These are phyloP conservation scores for Tillus elongatus DNA, from an alignment of 2,888 invertebrate species.

Conservation along the genomic window DNA sequence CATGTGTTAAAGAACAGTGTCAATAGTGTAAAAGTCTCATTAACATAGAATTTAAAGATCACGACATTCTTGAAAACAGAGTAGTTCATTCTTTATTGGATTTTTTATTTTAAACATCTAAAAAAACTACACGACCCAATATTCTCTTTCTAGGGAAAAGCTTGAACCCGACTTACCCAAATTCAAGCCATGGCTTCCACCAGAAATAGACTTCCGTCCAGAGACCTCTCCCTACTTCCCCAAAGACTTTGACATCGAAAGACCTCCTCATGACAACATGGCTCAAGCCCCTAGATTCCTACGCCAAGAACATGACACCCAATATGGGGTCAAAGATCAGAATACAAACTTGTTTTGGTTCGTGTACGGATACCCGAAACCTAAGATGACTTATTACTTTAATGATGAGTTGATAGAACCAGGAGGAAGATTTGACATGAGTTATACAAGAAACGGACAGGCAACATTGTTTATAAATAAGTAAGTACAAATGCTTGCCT, in stretches of 20 bases:
- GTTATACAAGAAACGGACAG: slow-evolving; percentile 83
- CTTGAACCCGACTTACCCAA: slow-evolving; percentile 72
- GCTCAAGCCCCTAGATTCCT: slow-evolving; percentile 81
- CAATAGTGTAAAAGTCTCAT: no score
- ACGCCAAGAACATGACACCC: slow-evolving; percentile 74
- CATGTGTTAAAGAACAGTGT: no score
- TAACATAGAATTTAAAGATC: no score
- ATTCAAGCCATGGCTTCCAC: slow-evolving; percentile 68
- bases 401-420: slow-evolving; percentile 73
- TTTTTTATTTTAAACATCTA: no score
- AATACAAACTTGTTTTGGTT: slow-evolving; percentile 87
- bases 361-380: slow-evolving; percentile 94
- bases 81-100: no score
- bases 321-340: slow-evolving; percentile 88
- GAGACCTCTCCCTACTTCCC: slow-evolving; percentile 83
- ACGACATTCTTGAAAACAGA: no score
- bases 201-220: slow-evolving; percentile 74
- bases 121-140: no score
- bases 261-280: slow-evolving; percentile 76
- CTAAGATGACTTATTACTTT: slow-evolving; percentile 82
- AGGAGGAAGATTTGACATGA: slow-evolving; percentile 77
- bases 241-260: slow-evolving; percentile 83
- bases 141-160: slow-evolving; percentile 56
- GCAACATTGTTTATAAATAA: slow-evolving; percentile 83
- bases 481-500: slow-evolving; percentile 46